Evolutionary conservation across 2,888 invertebrate genomes (phyloP).

Genomic region (Nineta flava): DNA sequence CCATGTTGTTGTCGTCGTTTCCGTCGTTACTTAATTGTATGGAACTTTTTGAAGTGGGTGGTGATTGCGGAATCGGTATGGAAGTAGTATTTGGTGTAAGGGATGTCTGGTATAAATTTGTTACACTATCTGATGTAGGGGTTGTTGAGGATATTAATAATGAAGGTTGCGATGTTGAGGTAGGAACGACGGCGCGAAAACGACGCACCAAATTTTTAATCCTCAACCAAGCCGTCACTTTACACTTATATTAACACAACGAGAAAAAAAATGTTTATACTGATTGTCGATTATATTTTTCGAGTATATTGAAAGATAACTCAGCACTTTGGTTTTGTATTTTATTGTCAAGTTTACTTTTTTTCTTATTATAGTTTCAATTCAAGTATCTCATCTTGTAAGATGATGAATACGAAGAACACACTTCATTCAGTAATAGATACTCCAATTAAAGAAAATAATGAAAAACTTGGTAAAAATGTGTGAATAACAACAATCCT

Average conservation of each 20-base stretch:
- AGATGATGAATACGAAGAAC: no score
- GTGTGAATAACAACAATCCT: no score
- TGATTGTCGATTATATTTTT: no score
- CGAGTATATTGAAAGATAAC: no score
- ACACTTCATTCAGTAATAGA: no score
- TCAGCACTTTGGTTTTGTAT: no score
- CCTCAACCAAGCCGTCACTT: conserved; percentile 4
- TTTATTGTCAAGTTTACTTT: no score
- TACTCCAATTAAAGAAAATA: not conserved
- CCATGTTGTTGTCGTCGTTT: not conserved
- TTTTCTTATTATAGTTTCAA: no score
- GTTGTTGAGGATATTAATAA: not conserved
- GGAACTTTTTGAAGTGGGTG: not conserved
- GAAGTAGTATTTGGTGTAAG: not conserved
- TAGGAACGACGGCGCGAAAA: conserved; percentile 25
- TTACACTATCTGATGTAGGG: not conserved
- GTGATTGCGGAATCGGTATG: not conserved
- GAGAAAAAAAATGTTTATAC: no score
- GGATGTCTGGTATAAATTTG: not conserved
- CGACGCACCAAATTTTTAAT: conserved; percentile 6
- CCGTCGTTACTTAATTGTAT: not conserved
- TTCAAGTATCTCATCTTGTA: no score
- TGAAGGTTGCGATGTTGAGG: conserved; percentile 12
- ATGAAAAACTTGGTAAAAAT: no score
- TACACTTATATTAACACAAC: not conserved